Evolutionary conservation across 1,140 invertebrate species (phyloP).

Genomic region (Drosophila pallidifrons): DNA sequence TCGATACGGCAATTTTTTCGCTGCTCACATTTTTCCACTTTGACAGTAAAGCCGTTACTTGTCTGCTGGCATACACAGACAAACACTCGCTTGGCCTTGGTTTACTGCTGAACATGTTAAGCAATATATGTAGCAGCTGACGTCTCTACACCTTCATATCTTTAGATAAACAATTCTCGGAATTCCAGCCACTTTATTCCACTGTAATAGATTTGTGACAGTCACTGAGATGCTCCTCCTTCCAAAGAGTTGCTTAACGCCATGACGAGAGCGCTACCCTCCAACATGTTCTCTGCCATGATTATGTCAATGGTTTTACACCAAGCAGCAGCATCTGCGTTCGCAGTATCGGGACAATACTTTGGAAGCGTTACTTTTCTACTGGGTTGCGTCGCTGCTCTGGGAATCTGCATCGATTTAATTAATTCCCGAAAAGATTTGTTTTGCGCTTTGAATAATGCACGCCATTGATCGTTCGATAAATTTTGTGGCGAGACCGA

Average conservation of each 20-base stretch:
- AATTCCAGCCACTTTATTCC: slow-evolving; percentile 19
- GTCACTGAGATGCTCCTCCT: slow-evolving; percentile 10
- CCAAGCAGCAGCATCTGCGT: slow-evolving; percentile 1
- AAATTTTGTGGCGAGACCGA: no score
- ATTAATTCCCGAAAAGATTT: no score
- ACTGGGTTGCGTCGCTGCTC: not conserved
- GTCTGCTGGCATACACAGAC: slow-evolving; percentile 17
- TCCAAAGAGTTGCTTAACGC: slow-evolving; percentile 6
- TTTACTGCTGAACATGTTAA: slow-evolving; percentile 24
- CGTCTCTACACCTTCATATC: slow-evolving; percentile 23
- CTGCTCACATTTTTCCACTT: slow-evolving; percentile 29
- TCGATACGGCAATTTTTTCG: slow-evolving; percentile 34
- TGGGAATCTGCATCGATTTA: no score
- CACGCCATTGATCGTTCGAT: no score
- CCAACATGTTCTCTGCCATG: slow-evolving; percentile 2
- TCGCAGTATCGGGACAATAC: not conserved
- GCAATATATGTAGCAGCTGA: not conserved
- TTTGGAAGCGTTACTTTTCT: slow-evolving; percentile 4
- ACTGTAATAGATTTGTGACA: slow-evolving; percentile 8
- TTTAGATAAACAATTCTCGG: slow-evolving; percentile 11
- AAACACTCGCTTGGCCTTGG: slow-evolving; percentile 19
- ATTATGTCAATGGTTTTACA: slow-evolving; percentile 1
- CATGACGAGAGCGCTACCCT: slow-evolving; percentile 8
- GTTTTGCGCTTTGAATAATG: no score
- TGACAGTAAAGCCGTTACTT: slow-evolving; percentile 9